phyloP scores from a whole-genome alignment of 2,888 invertebrate species.

The Phaedon cochleariae region DNA sequence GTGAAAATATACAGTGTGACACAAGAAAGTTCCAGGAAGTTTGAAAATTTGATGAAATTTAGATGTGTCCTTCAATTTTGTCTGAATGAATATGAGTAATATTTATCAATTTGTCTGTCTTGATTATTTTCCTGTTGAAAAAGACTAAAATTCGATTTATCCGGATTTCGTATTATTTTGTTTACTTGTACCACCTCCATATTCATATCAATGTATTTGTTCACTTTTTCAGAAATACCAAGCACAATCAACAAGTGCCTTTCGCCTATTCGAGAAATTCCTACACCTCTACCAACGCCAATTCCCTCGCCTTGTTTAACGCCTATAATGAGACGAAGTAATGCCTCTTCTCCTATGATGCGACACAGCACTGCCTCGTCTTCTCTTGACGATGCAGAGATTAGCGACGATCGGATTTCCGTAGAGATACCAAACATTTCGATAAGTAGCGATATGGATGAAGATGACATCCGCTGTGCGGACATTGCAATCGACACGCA shows the following conservation, averaged over 20 bases:
- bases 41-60: too few relatives aligned
- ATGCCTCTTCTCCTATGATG: slow-evolving; percentile 51
- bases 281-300: slow-evolving; percentile 79
- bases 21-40: too few relatives aligned
- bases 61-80: too few relatives aligned
- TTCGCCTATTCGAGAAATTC: slow-evolving; percentile 81
- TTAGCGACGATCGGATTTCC: slow-evolving; percentile 64
- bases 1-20: too few relatives aligned
- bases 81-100: too few relatives aligned
- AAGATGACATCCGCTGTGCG: slow-evolving; percentile 55
- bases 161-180: too few relatives aligned
- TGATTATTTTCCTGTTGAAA: too few relatives aligned
- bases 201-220: too few relatives aligned
- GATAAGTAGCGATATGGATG: slow-evolving; percentile 57
- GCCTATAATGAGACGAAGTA: slow-evolving; percentile 61
- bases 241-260: slow-evolving; percentile 79
- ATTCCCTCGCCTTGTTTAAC: slow-evolving; percentile 76
- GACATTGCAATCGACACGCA: slow-evolving; percentile 61
- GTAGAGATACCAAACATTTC: slow-evolving; percentile 61
- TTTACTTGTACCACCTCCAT: too few relatives aligned
- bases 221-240: slow-evolving; percentile 66
- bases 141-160: too few relatives aligned
- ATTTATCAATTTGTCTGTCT: too few relatives aligned
- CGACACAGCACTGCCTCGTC: slow-evolving; percentile 61
- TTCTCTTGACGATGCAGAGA: slow-evolving; percentile 63